phyloP scores from a whole-genome alignment of 2,797 vertebrate genomes.

The Eulemur rubriventer region DNA sequence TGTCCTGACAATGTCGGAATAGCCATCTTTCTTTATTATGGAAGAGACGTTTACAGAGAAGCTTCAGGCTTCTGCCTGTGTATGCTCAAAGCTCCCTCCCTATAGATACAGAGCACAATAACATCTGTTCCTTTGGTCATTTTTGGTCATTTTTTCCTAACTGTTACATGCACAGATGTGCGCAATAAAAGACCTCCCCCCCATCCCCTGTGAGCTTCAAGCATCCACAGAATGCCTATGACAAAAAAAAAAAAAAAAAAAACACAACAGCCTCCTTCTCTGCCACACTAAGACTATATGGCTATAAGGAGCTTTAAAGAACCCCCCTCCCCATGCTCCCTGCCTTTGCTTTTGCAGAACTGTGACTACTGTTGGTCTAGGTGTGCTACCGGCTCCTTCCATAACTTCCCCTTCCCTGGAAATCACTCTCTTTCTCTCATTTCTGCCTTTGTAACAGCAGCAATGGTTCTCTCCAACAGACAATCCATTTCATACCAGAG shows the following conservation, averaged over 20 bases:
- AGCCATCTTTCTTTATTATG: neutral
- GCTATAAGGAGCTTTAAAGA: neutral
- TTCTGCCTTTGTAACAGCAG: neutral
- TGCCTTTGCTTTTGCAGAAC: neutral
- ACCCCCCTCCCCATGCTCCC: no score
- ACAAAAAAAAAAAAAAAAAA: neutral
- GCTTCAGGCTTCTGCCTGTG: neutral
- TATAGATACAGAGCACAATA: neutral
- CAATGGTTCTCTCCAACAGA: neutral
- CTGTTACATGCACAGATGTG: neutral
- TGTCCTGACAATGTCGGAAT: neutral
- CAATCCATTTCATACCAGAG: neutral
- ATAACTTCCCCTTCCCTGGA: no score
- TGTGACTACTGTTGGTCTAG: no score
- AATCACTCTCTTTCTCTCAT: neutral
- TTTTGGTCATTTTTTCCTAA: neutral
- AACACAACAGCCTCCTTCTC: neutral
- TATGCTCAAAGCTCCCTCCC: neutral
- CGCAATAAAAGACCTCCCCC: neutral
- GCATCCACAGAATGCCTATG: neutral
- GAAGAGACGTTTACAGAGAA: neutral
- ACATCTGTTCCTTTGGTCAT: neutral
- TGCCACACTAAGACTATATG: neutral
- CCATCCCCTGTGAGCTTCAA: neutral
- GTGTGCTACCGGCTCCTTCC: neutral